These are phyloP conservation scores for Patagioenas fasciata DNA, from an alignment of 2,113 vertebrate genomes.

Conservation along the genomic window DNA sequence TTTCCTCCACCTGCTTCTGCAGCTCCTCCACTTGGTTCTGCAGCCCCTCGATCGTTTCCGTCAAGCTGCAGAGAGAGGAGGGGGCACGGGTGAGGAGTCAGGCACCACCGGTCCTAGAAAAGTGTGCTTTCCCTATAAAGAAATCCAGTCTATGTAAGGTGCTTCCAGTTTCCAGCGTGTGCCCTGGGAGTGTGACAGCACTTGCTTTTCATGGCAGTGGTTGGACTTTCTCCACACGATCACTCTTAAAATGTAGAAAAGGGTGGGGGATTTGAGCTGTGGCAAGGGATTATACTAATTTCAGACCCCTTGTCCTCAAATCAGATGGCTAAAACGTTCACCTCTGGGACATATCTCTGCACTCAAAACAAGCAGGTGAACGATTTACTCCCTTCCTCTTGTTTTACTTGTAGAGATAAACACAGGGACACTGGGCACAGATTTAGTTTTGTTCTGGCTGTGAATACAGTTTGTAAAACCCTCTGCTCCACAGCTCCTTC, in stretches of 20 bases:
- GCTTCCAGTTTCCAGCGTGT: not conserved
- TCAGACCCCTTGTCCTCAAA: not conserved
- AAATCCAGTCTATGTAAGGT: not conserved
- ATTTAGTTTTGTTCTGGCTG: not conserved
- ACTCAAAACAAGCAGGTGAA: not conserved
- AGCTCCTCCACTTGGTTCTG: slow-evolving; percentile 93
- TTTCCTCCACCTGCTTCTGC: slow-evolving; percentile 89
- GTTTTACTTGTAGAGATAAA: not conserved
- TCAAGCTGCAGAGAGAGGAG: slow-evolving; percentile 78
- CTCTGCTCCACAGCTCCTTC: not conserved
- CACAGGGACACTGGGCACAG: not conserved
- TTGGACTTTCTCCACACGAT: not conserved
- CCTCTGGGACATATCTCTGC: not conserved
- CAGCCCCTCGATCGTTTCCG: slow-evolving; percentile 87
- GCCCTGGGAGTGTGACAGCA: not conserved
- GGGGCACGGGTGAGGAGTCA: not conserved
- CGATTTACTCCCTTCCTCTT: not conserved
- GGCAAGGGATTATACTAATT: not conserved
- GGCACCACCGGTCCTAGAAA: not conserved
- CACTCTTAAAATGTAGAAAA: not conserved
- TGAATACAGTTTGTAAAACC: not conserved
- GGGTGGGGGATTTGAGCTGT: not conserved
- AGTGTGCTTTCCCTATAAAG: not conserved
- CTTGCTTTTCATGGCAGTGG: not conserved
- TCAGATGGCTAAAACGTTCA: not conserved